A percentile compares a stretch with the other conserved stretches of the same genome.
phyloP scores from a whole-genome alignment of 2,888 invertebrate species.

The Coenonympha glycerion region DNA sequence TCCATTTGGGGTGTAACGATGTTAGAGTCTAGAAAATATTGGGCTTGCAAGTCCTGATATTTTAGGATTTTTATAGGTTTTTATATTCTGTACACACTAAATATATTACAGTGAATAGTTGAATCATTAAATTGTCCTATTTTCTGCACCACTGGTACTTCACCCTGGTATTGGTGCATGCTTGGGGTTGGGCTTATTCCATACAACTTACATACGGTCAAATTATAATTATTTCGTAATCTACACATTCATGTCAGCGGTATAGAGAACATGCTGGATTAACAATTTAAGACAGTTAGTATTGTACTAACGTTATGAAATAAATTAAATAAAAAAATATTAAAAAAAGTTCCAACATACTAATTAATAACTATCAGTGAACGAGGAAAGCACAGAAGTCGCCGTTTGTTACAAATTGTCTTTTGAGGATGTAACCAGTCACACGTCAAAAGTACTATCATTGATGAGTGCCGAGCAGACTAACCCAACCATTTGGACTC shows the following conservation, averaged over 20 bases:
- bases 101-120: constrained; percentile 48
- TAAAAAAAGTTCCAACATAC: no score
- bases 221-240: not conserved
- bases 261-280: not conserved
- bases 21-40: not conserved
- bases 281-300: not conserved
- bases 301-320: no score
- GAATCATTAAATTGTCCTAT: constrained; percentile 69
- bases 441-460: no score
- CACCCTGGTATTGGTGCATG: constrained; percentile 56
- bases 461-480: no score
- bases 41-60: not conserved
- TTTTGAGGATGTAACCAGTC: no score
- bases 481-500: no score
- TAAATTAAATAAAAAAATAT: no score
- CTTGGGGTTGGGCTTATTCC: constrained; percentile 58
- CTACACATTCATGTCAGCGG: not conserved
- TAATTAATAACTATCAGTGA: no score
- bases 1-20: not conserved
- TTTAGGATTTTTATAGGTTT: not conserved
- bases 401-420: no score
- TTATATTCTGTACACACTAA: not conserved
- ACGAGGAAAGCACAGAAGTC: no score
- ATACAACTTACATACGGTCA: constrained; percentile 23
- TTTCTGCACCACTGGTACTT: constrained; percentile 64